Percentiles rank a stretch among this genome's conserved stretches.
Conservation (phyloP, 1,140 invertebrate species). For the Zaprionus camerounensis region DNA sequence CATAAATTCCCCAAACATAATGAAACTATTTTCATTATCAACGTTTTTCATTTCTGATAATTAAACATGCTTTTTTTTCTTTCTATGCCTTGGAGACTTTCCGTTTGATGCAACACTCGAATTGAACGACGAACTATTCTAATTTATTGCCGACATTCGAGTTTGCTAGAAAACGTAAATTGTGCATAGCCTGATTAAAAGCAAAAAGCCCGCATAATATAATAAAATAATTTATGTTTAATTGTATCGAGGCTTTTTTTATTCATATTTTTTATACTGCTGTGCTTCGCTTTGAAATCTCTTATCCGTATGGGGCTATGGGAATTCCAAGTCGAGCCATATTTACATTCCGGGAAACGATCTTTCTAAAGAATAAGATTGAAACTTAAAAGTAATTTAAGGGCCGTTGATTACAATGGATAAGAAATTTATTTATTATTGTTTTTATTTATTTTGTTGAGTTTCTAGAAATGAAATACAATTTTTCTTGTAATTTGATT, state of each 20-base stretch:
- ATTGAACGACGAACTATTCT: not conserved
- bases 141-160: not conserved
- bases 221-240: not conserved
- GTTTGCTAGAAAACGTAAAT: not conserved
- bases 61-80: not conserved
- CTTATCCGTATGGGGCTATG: not conserved
- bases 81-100: not conserved
- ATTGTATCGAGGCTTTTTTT: not conserved
- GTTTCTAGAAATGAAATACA: not conserved
- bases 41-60: not conserved
- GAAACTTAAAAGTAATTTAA: not conserved
- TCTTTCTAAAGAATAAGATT: not conserved
- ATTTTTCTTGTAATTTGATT: not conserved
- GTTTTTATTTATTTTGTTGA: not conserved
- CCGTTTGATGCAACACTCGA: not conserved
- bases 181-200: not conserved
- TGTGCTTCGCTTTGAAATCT: not conserved
- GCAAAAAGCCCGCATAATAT: not conserved
- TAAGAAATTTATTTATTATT: not conserved
- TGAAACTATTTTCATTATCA: conserved; percentile 4
- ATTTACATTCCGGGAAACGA: not conserved
- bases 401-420: not conserved
- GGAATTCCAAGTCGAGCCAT: not conserved
- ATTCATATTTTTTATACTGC: not conserved
- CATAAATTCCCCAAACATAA: conserved; percentile 3